These are phyloP conservation scores for Strigops habroptila DNA, from an alignment of 2,113 vertebrate genomes.

Conservation along the genomic window DNA sequence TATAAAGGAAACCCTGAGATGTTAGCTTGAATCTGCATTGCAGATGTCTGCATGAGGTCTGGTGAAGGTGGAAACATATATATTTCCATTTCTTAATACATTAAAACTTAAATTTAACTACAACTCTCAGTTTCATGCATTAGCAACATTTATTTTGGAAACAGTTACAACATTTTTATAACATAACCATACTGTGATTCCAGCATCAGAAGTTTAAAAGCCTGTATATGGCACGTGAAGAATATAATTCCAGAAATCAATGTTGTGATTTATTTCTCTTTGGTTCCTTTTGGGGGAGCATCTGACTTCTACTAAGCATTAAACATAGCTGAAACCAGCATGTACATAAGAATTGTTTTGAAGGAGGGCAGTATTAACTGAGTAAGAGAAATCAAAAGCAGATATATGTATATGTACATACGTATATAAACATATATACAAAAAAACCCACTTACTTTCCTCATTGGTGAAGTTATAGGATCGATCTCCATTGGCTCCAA, in stretches of 20 bases:
- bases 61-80: background rate
- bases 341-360: background rate
- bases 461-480: constrained; percentile 50
- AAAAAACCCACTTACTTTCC: constrained; percentile 38
- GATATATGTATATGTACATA: too few relatives aligned
- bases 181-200: background rate
- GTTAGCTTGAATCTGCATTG: background rate
- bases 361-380: background rate
- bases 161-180: background rate
- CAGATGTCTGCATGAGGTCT: background rate
- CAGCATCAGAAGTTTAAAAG: background rate
- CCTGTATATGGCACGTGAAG: background rate
- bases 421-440: background rate
- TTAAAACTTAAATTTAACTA: background rate
- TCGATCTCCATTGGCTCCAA: constrained; percentile 66
- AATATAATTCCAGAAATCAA: background rate
- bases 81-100: background rate
- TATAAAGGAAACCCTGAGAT: background rate
- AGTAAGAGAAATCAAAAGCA: background rate
- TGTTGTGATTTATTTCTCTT: background rate
- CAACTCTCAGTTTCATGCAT: background rate
- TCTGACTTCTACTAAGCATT: background rate
- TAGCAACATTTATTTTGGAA: background rate
- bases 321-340: background rate
- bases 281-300: background rate